phyloP scores from a whole-genome alignment of 30 jellyfish, hydroid and myxozoan species.

The Nemopilema nomurai region DNA sequence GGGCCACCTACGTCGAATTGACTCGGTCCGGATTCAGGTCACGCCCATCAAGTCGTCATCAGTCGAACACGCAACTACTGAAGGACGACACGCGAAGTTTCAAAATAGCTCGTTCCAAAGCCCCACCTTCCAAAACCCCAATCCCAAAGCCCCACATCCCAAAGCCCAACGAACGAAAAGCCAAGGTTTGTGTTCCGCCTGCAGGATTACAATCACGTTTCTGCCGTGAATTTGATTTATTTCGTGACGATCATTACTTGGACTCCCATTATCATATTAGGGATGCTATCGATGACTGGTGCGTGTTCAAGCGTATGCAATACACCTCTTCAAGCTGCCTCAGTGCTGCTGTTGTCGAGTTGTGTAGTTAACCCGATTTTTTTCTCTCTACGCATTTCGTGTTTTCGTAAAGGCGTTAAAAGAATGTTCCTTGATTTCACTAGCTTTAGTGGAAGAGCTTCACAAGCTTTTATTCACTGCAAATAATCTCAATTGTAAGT shows the following conservation, averaged over 20 bases:
- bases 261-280: conserved; percentile 38
- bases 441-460: neutral
- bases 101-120: neutral
- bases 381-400: neutral
- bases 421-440: neutral
- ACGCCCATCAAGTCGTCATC: neutral
- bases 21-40: neutral
- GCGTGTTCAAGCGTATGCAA: conserved; percentile 3
- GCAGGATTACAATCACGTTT: neutral
- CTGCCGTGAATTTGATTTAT: conserved; percentile 45
- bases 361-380: conserved; percentile 33
- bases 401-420: neutral
- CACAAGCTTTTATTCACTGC: neutral
- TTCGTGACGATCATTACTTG: conserved; percentile 48
- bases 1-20: conserved; percentile 32
- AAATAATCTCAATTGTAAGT: neutral
- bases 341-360: conserved; percentile 1
- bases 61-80: neutral
- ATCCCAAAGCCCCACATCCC: neutral
- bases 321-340: conserved; percentile 2
- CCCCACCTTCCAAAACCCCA: no score
- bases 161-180: neutral
- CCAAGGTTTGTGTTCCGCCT: neutral
- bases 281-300: neutral
- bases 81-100: neutral